A percentile compares a stretch with the other conserved stretches of the same genome.
phyloP scores from a whole-genome alignment of 2,113 vertebrate species.

The Petroica traversi region DNA sequence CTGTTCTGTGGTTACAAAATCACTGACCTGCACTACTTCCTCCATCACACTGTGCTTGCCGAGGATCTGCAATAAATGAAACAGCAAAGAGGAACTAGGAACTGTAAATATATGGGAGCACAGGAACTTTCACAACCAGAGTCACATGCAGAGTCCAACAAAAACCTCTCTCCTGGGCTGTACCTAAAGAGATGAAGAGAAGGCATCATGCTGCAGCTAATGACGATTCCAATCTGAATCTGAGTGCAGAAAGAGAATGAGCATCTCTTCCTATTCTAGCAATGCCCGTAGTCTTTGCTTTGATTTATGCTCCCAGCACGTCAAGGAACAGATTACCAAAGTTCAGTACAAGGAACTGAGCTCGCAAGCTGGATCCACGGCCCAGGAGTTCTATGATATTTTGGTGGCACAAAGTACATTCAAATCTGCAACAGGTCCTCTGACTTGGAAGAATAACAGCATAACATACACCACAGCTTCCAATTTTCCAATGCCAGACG shows the following conservation, averaged over 20 bases:
- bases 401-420: background rate
- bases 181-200: background rate
- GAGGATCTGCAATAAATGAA: background rate
- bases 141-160: accelerated
- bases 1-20: background rate
- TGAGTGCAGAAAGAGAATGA: background rate
- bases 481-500: background rate
- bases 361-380: background rate
- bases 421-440: background rate
- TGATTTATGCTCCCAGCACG: accelerated
- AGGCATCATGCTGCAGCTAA: background rate
- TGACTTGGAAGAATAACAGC: background rate
- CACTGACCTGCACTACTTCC: background rate
- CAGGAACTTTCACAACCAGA: background rate
- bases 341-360: background rate
- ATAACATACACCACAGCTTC: background rate
- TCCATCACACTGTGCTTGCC: background rate
- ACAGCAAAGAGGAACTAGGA: background rate
- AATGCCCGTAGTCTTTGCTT: accelerated
- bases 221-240: background rate
- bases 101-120: background rate
- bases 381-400: background rate
- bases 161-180: background rate
- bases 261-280: background rate
- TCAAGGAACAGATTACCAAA: background rate